Conservation (phyloP, 92 coral and sea anemone genomes). For the Umimayanthus chanpuru region DNA sequence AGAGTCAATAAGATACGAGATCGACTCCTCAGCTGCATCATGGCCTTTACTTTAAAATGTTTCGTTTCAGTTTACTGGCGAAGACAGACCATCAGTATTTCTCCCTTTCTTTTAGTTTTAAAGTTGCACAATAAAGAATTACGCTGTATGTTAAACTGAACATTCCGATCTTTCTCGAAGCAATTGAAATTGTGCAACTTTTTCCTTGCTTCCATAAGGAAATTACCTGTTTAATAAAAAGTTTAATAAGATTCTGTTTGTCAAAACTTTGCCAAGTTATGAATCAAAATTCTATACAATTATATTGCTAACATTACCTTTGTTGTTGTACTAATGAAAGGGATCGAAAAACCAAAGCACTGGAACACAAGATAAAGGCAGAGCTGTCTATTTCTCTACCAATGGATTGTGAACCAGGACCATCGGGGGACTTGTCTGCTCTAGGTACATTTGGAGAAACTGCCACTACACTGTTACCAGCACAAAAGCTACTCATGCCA, state of each 20-base stretch:
- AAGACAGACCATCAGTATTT: not conserved
- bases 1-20: no score
- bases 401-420: not conserved
- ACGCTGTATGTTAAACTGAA: no score
- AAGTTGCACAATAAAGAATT: not conserved
- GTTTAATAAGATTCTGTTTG: not conserved
- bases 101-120: not conserved
- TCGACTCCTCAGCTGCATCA: no score
- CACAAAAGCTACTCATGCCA: conserved; percentile 29
- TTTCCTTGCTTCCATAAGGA: no score
- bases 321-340: not conserved
- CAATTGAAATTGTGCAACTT: no score
- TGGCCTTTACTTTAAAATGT: no score
- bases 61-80: not conserved
- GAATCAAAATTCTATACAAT: not conserved
- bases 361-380: conserved; percentile 25
- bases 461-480: not conserved
- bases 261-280: not conserved
- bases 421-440: not conserved
- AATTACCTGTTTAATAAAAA: no score
- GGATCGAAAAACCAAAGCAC: conserved; percentile 28
- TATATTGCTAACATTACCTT: not conserved
- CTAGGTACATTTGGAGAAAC: conserved; percentile 8
- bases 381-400: conserved; percentile 41
- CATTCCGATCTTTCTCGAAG: no score